Conservation (phyloP, 2,797 vertebrate genomes). For the Chrosomus eos region DNA sequence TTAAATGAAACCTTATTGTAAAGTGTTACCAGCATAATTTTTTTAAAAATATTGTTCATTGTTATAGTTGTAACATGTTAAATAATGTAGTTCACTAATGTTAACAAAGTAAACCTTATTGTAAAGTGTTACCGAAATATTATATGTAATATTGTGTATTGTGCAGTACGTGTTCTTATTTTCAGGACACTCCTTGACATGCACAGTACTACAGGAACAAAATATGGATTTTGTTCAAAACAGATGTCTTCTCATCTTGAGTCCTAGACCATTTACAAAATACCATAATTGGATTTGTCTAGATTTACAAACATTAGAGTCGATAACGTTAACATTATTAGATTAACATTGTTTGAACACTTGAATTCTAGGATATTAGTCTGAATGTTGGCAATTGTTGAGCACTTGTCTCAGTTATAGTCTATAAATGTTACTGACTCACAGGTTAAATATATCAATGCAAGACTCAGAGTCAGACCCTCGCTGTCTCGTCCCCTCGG, state of each 20-base stretch:
- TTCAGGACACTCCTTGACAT: neutral
- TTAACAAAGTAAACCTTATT: neutral
- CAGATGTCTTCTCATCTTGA: neutral
- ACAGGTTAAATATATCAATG: constrained; percentile 7
- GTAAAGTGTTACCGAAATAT: neutral
- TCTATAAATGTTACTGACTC: constrained; percentile 21
- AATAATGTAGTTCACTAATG: neutral
- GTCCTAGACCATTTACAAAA: neutral
- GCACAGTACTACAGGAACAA: neutral
- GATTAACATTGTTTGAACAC: neutral
- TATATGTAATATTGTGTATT: neutral
- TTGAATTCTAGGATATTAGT: constrained; percentile 1
- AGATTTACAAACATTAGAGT: neutral
- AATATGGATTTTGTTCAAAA: no score
- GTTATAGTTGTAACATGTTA: neutral
- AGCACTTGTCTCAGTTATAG: constrained; percentile 4
- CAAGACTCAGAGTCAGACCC: constrained; percentile 10
- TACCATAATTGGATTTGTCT: neutral
- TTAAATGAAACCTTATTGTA: no score
- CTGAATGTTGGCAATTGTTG: neutral
- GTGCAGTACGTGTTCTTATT: neutral
- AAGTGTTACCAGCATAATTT: neutral
- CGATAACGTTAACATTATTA: neutral
- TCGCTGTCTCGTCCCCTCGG: constrained; percentile 20
- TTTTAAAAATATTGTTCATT: neutral